Base-by-base conservation (phyloP, 2,888 invertebrate species). In the Pseudanteris insignis region DNA sequence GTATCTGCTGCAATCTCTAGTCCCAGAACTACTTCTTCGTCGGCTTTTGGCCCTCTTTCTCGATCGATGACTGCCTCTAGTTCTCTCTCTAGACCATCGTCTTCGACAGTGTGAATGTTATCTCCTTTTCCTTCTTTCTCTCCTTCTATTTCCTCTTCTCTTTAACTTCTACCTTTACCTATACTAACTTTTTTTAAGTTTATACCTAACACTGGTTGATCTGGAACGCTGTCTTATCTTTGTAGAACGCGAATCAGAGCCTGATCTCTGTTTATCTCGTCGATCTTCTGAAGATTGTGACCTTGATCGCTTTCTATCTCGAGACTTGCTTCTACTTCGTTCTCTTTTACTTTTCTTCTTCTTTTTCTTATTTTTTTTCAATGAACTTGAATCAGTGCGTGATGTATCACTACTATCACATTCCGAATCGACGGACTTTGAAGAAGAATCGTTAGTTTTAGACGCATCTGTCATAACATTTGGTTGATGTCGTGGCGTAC, bases 11-110 rank as follows among this genome's bases (percentile, higher is more conserved):
- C n/a, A n/a, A 21, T 21, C 21, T 7, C 21, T 21, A 21, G 21
- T 5, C 21, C 7, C 7, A 13, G 38, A 28, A n/a, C 26, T 24
- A 21, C 38, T 37, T 3, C 66, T 60, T 1, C 64, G 54, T 29
- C 65, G 58, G 8, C 60, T 60, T 29, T 67, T 64, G 0, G 67
- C 75, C 32, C 70, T 71, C 9, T 72, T 70, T 12, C 70, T 68
- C 2, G 74, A 70, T 30, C 70, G 70, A n/a, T n/a, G n/a, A n/a
- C n/a, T n/a, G n/a, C n/a, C 73, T 10, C 69, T 67, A 3, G 76
- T 75, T 15, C 69, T 69, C 6, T 76, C 75, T 2, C 74, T 68
- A 9, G 76, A 73, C 70, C 72, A 71, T 24, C 73, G 67, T 36
- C 69, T 70, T 5, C 70, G 65, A 2, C 73, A 72, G 14, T 68